Conservation (phyloP, 64 coral and sea anemone genomes). For the Porites australiensis region DNA sequence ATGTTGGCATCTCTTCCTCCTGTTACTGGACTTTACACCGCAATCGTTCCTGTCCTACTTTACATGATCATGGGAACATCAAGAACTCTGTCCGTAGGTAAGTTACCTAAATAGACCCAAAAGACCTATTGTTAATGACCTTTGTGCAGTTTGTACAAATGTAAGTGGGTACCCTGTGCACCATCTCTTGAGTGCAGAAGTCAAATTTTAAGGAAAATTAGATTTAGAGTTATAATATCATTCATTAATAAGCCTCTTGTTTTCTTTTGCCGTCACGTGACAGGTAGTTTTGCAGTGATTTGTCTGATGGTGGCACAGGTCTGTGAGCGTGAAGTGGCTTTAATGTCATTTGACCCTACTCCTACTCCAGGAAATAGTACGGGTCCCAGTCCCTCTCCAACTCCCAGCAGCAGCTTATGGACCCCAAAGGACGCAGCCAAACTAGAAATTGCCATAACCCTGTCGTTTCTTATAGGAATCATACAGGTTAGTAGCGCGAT, state of each 20-base stretch:
- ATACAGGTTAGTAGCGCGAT: conserved; percentile 64
- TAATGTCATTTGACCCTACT: not conserved
- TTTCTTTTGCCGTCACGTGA: conserved; percentile 1
- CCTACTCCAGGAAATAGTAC: conserved; percentile 19
- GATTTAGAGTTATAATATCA: no score
- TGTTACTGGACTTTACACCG: conserved; percentile 85
- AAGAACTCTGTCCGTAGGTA: conserved; percentile 85
- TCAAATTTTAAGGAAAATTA: no score
- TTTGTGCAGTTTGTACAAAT: no score
- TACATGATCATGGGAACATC: conserved; percentile 96
- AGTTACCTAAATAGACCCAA: not conserved
- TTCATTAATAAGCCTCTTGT: not conserved
- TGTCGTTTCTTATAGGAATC: conserved; percentile 84
- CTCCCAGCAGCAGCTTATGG: conserved; percentile 21
- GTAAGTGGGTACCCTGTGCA: no score
- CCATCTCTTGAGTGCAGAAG: no score
- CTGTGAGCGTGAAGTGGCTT: conserved; percentile 64
- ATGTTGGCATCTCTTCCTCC: conserved; percentile 89
- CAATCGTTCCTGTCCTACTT: conserved; percentile 73
- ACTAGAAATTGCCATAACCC: conserved; percentile 75
- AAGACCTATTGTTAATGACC: no score
- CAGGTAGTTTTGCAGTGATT: conserved; percentile 86
- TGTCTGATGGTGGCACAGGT: conserved; percentile 88
- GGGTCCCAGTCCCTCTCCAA: not conserved
- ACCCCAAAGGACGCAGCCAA: conserved; percentile 55